Conservation (phyloP, 1,140 invertebrate genomes). For the silkworm (Bombyx mori) region DNA sequence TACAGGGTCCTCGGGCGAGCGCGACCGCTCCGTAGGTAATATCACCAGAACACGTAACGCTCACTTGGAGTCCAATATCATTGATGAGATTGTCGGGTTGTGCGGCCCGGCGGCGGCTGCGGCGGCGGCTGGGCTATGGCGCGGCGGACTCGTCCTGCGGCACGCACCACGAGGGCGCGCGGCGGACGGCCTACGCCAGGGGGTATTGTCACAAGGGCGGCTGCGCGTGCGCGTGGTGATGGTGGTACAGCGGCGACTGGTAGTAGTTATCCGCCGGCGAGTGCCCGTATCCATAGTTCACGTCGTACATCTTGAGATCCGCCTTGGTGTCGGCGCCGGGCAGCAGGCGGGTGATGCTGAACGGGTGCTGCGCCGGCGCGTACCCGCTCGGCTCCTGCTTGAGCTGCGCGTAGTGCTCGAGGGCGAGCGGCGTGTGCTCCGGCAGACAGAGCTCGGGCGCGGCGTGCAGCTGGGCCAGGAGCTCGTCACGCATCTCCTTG, state of each 20-base stretch:
- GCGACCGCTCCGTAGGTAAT: constrained; percentile 23
- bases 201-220: constrained; percentile 68
- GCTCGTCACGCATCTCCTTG: constrained; percentile 72
- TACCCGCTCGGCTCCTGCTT: constrained; percentile 86
- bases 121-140: constrained; percentile 29
- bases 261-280: constrained; percentile 85
- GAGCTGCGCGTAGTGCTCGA: constrained; percentile 74
- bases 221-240: constrained; percentile 75
- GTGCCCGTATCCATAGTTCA: constrained; percentile 80
- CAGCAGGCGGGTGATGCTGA: constrained; percentile 92
- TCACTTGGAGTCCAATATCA: constrained; percentile 60
- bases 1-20: constrained; percentile 28
- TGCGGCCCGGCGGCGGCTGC: constrained; percentile 6
- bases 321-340: constrained; percentile 88
- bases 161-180: constrained; percentile 24
- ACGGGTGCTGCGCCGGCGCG: constrained; percentile 88
- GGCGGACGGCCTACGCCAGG: constrained; percentile 57
- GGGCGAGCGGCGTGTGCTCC: constrained; percentile 71
- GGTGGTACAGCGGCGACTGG: constrained; percentile 83
- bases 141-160: constrained; percentile 20
- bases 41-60: constrained; percentile 65
- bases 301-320: constrained; percentile 86
- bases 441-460: constrained; percentile 73
- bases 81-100: constrained; percentile 30
- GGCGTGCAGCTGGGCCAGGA: constrained; percentile 75